A percentile compares a stretch with the other conserved stretches of the same genome.
phyloP scores from a whole-genome alignment of 2,888 invertebrate species.

The Acrobasis suavella region DNA sequence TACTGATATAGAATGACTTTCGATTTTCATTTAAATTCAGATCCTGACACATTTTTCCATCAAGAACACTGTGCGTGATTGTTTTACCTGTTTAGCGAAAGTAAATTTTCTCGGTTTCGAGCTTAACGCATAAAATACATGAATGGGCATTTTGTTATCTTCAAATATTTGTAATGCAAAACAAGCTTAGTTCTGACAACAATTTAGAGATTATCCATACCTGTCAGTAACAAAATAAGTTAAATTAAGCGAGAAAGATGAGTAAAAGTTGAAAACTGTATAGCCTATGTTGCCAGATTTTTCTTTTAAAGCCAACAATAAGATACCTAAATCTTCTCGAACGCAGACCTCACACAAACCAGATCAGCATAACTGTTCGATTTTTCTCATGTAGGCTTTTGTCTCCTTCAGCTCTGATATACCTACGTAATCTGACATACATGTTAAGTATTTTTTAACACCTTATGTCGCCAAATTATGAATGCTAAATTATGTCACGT shows the following conservation, averaged over 20 bases:
- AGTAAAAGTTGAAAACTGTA: not conserved
- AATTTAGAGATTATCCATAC: not conserved
- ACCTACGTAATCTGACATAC: not conserved
- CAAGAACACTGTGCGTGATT: conserved; percentile 18
- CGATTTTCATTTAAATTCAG: conserved; percentile 57
- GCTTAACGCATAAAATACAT: not conserved
- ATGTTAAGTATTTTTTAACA: not conserved
- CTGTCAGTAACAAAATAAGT: not conserved
- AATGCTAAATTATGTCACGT: conserved; percentile 3
- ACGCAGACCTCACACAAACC: too few relatives aligned
- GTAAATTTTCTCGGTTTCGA: conserved; percentile 4
- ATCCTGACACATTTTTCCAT: conserved; percentile 44
- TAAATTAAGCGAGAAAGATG: not conserved
- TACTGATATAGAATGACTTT: conserved; percentile 40
- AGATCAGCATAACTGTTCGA: too few relatives aligned
- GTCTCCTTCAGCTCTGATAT: too few relatives aligned
- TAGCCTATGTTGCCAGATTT: not conserved
- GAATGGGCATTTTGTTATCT: conserved; percentile 8
- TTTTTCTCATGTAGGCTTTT: too few relatives aligned
- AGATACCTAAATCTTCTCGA: too few relatives aligned
- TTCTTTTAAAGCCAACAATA: too few relatives aligned
- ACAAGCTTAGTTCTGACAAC: not conserved
- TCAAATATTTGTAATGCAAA: conserved; percentile 4
- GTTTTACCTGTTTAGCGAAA: conserved; percentile 20
- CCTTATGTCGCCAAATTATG: not conserved